Percentiles rank a stretch among this genome's conserved stretches.
phyloP scores from a whole-genome alignment of 2,113 vertebrate species.

The Sterrhoptilus dennistouni region DNA sequence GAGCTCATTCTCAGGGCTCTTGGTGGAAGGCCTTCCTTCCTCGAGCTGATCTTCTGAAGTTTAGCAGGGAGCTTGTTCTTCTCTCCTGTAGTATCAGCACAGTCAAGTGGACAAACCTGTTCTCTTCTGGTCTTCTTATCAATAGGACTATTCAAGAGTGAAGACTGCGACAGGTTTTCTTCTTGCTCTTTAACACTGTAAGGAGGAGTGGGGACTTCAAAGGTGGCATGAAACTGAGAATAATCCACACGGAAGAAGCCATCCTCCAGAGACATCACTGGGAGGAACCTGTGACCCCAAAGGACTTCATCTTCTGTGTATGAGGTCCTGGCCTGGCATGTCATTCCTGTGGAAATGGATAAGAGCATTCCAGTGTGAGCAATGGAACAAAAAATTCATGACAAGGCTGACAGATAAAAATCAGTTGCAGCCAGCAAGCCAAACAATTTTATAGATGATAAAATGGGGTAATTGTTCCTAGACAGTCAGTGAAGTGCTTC shows the following conservation, averaged over 20 bases:
- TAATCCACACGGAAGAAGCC: slow-evolving; percentile 90
- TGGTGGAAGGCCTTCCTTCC: slow-evolving; percentile 74
- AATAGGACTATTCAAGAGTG: slow-evolving; percentile 64
- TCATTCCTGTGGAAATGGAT: slow-evolving; percentile 79
- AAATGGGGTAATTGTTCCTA: neutral
- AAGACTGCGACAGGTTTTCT: slow-evolving; percentile 76
- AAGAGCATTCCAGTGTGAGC: neutral
- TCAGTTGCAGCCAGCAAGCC: neutral
- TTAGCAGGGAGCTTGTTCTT: slow-evolving; percentile 77
- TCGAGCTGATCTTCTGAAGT: slow-evolving; percentile 79
- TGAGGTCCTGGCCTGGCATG: slow-evolving; percentile 87
- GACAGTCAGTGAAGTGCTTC: neutral
- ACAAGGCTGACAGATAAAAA: neutral
- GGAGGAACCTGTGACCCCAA: slow-evolving; percentile 89
- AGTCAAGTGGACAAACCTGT: slow-evolving; percentile 77
- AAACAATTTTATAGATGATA: neutral
- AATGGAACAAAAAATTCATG: neutral
- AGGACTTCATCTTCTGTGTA: slow-evolving; percentile 91
- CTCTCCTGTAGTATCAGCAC: slow-evolving; percentile 69
- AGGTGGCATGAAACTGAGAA: slow-evolving; percentile 88
- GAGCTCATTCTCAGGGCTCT: slow-evolving; percentile 61
- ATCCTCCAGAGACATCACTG: slow-evolving; percentile 90
- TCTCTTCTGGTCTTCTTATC: slow-evolving; percentile 69
- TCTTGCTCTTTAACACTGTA: slow-evolving; percentile 87
- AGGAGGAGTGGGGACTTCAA: slow-evolving; percentile 86